Evolutionary conservation across 2,888 invertebrate genomes (phyloP).

Genomic region (Euzetes globulus): DNA sequence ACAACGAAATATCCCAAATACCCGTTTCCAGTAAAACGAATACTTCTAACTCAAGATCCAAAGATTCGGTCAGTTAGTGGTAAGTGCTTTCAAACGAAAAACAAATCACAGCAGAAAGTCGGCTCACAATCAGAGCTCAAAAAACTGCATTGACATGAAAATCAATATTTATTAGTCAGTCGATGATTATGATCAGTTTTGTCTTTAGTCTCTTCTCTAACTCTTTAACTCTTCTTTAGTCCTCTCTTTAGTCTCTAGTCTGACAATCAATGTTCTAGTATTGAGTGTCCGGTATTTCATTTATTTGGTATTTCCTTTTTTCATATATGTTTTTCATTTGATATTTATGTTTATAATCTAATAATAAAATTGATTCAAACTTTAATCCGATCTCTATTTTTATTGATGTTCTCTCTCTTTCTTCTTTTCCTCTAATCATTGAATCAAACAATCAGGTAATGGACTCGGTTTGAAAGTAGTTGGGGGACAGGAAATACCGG

Average conservation of each 20-base stretch:
- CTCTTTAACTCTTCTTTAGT: neutral
- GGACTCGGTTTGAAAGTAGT: constrained; percentile 57
- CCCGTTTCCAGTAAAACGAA: constrained; percentile 53
- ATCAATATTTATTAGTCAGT: neutral
- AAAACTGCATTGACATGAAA: neutral
- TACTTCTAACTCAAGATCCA: constrained; percentile 54
- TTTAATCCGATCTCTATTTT: neutral
- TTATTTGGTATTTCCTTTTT: neutral
- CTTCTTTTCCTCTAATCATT: neutral
- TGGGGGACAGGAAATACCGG: constrained; percentile 55
- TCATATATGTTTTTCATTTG: neutral
- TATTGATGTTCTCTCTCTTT: neutral
- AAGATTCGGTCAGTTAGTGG: constrained; percentile 49
- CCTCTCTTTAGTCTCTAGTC: neutral
- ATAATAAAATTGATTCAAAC: neutral
- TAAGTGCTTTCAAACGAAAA: constrained; percentile 18
- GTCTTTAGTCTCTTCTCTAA: neutral
- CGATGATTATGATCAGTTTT: no score
- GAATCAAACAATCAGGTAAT: constrained; percentile 45
- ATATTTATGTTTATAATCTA: neutral
- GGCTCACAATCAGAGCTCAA: neutral
- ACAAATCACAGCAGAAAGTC: neutral
- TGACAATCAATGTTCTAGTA: neutral
- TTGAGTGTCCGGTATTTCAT: neutral
- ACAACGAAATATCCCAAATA: constrained; percentile 44